A percentile compares a stretch with the other conserved stretches of the same genome.
Evolutionary conservation across 2,888 invertebrate genomes (phyloP).

Genomic region (Drymonia ruficornis): DNA sequence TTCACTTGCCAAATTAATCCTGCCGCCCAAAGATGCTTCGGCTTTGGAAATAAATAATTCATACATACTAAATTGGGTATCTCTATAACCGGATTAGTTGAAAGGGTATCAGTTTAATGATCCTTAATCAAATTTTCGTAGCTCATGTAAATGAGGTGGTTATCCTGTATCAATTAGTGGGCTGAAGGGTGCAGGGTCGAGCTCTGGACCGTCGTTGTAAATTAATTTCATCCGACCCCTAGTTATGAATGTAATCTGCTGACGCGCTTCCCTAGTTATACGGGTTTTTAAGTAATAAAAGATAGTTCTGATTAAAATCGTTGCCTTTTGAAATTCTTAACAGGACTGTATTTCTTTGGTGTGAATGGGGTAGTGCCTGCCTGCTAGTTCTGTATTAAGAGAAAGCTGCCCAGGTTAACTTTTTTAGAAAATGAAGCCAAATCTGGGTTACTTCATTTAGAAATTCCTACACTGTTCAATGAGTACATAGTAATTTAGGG

Average conservation of each 20-base stretch:
- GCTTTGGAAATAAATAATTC: slow-evolving; percentile 22
- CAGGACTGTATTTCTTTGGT: too few relatives aligned
- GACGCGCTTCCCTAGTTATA: neutral
- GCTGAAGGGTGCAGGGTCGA: slow-evolving; percentile 13
- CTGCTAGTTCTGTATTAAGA: too few relatives aligned
- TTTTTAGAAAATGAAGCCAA: too few relatives aligned
- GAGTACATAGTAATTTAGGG: too few relatives aligned
- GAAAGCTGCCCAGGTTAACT: too few relatives aligned
- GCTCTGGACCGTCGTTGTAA: slow-evolving; percentile 6
- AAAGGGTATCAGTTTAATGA: slow-evolving; percentile 17
- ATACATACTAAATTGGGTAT: slow-evolving; percentile 6
- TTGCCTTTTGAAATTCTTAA: too few relatives aligned
- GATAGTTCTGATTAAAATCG: too few relatives aligned
- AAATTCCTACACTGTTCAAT: too few relatives aligned
- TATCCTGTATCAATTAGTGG: slow-evolving; percentile 28
- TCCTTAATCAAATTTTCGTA: slow-evolving; percentile 21
- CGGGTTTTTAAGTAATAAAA: too few relatives aligned
- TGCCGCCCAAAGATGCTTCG: neutral
- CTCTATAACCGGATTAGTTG: slow-evolving; percentile 13
- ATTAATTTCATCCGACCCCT: slow-evolving; percentile 28
- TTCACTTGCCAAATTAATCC: neutral
- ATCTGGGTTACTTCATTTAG: too few relatives aligned
- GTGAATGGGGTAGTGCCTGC: too few relatives aligned
- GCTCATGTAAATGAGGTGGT: slow-evolving; percentile 28
- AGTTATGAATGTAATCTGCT: neutral